A percentile compares a stretch with the other conserved stretches of the same genome.
These are phyloP conservation scores for Eubasilissa splendida DNA, from an alignment of 2,888 invertebrate genomes.

Conservation along the genomic window DNA sequence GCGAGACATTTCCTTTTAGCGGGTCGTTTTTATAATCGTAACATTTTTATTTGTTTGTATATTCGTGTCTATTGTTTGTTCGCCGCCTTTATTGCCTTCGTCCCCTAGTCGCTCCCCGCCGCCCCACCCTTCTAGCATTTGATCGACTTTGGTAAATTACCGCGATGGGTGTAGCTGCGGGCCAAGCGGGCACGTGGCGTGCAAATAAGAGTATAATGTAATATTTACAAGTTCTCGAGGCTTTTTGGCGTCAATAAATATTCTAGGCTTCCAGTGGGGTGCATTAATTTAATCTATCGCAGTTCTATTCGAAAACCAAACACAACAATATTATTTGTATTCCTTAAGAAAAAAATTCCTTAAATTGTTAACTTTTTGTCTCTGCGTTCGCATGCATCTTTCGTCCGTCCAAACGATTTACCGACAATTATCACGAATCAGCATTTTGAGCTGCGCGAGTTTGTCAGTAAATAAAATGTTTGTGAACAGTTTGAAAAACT, in stretches of 20 bases:
- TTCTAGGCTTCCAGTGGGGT: neutral
- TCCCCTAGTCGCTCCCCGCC: neutral
- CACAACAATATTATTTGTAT: neutral
- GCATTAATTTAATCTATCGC: neutral
- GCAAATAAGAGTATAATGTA: conserved; percentile 12
- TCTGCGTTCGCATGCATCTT: neutral
- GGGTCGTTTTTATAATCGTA: neutral
- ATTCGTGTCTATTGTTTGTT: no score
- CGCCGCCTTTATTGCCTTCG: neutral
- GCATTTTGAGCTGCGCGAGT: neutral
- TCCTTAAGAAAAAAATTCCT: neutral
- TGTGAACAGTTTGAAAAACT: neutral
- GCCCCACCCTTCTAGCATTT: conserved; percentile 32
- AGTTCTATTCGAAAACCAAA: neutral
- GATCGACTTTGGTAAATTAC: conserved; percentile 40
- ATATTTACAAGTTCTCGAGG: conserved; percentile 1
- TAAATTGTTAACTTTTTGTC: conserved; percentile 3
- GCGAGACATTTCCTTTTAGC: conserved; percentile 16
- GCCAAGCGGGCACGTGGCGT: conserved; percentile 39
- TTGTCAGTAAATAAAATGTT: no score
- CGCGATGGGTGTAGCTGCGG: neutral
- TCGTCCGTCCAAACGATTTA: no score
- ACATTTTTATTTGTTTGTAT: no score
- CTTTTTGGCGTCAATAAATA: neutral
- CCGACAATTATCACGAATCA: neutral